Conservation (phyloP, 2,797 vertebrate genomes). For the Myotis daubentonii region DNA sequence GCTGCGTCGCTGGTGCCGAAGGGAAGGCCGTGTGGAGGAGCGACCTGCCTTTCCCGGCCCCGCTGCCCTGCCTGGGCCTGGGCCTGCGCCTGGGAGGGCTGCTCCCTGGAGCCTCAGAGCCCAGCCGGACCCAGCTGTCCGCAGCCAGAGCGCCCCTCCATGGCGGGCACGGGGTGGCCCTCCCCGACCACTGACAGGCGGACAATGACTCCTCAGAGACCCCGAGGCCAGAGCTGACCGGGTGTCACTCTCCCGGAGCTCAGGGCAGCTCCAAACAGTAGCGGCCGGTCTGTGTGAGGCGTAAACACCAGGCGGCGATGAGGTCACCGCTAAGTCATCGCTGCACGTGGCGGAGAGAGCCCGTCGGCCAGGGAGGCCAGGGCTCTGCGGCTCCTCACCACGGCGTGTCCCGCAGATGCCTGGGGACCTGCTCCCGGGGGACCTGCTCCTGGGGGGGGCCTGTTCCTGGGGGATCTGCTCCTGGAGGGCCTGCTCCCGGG, state of each 20-base stretch:
- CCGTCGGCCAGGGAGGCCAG: background rate
- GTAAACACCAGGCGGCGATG: conserved; percentile 69
- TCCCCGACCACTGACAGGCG: background rate
- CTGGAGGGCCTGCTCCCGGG: too few species aligned
- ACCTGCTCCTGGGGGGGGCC: too few species aligned
- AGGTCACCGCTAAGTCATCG: conserved; percentile 70
- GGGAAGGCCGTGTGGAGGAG: too few species aligned
- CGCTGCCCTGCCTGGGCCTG: too few species aligned
- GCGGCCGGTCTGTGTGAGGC: conserved; percentile 25
- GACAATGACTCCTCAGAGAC: conserved; percentile 64
- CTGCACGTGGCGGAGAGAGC: conserved; percentile 5
- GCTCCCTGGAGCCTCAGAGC: background rate
- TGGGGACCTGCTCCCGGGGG: too few species aligned
- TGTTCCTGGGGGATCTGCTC: too few species aligned
- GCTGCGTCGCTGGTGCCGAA: too few species aligned
- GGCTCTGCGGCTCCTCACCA: background rate
- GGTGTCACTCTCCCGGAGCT: conserved; percentile 52
- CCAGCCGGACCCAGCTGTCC: background rate
- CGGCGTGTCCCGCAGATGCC: accelerated
- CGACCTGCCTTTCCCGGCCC: too few species aligned
- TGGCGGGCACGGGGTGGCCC: background rate
- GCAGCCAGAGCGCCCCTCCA: background rate
- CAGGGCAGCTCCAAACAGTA: conserved; percentile 44
- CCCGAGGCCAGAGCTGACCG: conserved; percentile 46
- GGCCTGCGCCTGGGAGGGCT: background rate